Base-by-base conservation (phyloP, 2,113 vertebrate genomes). In the Peromyscus maniculatus region DNA sequence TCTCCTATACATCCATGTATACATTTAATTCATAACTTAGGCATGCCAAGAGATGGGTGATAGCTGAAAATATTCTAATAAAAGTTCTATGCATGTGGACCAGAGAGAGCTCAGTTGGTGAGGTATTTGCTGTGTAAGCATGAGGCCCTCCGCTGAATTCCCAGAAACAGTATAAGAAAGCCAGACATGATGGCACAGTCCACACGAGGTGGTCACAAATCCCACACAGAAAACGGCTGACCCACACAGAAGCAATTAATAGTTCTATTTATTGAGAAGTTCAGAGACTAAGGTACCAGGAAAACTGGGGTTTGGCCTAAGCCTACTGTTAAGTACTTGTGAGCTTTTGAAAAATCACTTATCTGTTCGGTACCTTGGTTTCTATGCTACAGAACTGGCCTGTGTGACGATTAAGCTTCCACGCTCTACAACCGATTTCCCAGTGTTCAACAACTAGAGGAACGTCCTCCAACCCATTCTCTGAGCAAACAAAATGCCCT, bases 401-500 rank as follows among this genome's bases (percentile, higher is more conserved):
- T 69, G 77, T 0, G 0, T 78, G 74, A 93, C 62, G 59, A 93
- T 80, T 87, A 17, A 55, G 36, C 39, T 87, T 39, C 80, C 71
- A 69, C 26, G 75, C 72, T 95, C 89, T 91, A 36, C 89, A 93
- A 79, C 46, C 36, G 17, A 88, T 82, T 77, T 82, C 72, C 79
- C 43, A 75, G 82, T 49, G 75, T 84, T 95, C 87, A 79, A 64
- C 74, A 89, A 91, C 69, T 92, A 31, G 94, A 97, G 66, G 55
- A n/a, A 92, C 46, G 46, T 31, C 31, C 77, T 87, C 69, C 57
- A 77, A 36, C 33, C 52, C 52, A 96, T 92, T 93, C 95, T 95
- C 39, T 64, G 52, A 80, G 84, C 77, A n/a, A 74, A 94, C 97
- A 92, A 97, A 98, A 97, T 62, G 21, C 33, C 90, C 89, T 91